Evolutionary conservation across 2,888 invertebrate genomes (phyloP), one percentile per base, ranked within the genome.

Genomic region (Eledona agricola): DNA sequence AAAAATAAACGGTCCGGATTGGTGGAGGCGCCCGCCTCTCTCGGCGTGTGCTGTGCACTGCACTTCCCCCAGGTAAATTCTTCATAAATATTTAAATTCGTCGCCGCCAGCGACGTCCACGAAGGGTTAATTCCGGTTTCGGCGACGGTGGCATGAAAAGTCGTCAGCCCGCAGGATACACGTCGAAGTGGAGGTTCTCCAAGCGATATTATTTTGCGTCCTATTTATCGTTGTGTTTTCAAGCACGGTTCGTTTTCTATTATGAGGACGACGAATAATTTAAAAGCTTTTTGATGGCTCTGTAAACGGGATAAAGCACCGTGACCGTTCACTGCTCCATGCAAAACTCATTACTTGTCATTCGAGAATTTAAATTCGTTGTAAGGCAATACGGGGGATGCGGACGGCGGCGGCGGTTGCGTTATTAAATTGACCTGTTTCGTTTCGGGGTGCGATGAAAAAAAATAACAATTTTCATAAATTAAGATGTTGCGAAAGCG

Each of bases 171-270:
- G n/a, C n/a, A n/a, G n/a, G n/a, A 19, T 19, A 19, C 19, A 19
- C 19, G 19, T 19, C 19, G 5, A 5, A 5, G 4, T 19, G 19
- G 4, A 19, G 19, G 4, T 5, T 60, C 55, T 55, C 55, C 28
- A 51, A 60, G 55, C 55, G 52, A 55, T 53, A 59, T 60, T 62
- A n/a, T n/a, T n/a, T 62, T 55, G 59, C 55, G 54, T 52, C 47
- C 56, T 51, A 56, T 56, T 60, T 57, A 58, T 28, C 51, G 43
- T 51, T 51, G 51, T 51, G 35, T 45, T 51, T 51, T 51, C 37
- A 23, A 35, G 45, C 29, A 34, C 37, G 51, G 15, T 45, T 51
- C 51, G 37, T 51, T 51, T 45, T 51, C 45, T 45, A 32, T 47
- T 47, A 47, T 52, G 52, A 20, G 47, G 40, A 38, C 32, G 25